These are phyloP conservation scores for Antitype chi DNA, from an alignment of 2,888 invertebrate species.

Conservation along the genomic window DNA sequence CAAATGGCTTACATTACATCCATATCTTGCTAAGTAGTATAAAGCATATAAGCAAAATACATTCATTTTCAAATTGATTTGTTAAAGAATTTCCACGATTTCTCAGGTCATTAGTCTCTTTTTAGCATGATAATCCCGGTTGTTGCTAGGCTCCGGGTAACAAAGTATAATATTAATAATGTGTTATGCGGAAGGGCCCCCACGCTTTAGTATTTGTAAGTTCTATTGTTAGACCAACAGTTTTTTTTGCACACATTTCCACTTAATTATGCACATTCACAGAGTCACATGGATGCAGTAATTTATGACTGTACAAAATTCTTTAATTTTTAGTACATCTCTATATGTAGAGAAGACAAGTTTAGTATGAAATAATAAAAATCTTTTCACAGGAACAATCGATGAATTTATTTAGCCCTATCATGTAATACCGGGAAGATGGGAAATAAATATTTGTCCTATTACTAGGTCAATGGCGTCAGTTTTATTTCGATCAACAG, in stretches of 20 bases:
- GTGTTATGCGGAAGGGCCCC: slow-evolving; percentile 20
- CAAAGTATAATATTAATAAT: slow-evolving; percentile 38
- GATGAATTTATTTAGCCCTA: slow-evolving; percentile 10
- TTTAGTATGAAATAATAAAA: neutral
- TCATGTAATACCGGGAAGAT: slow-evolving; percentile 35
- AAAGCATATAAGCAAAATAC: slow-evolving; percentile 1
- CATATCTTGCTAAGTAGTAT: slow-evolving; percentile 3
- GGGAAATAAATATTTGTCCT: slow-evolving; percentile 38
- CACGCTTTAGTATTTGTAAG: slow-evolving; percentile 6
- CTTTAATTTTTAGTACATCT: neutral
- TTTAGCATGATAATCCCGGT: neutral
- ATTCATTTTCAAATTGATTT: slow-evolving; percentile 26
- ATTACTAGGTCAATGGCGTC: slow-evolving; percentile 61
- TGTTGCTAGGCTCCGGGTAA: neutral
- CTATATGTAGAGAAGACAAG: neutral
- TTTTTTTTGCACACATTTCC: slow-evolving; percentile 2
- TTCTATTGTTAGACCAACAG: slow-evolving; percentile 34
- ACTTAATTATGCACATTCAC: neutral
- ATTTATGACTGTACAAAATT: neutral
- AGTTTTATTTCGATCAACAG: slow-evolving; percentile 58
- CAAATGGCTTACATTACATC: slow-evolving; percentile 21
- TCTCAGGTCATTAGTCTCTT: slow-evolving; percentile 20
- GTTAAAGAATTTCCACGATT: neutral
- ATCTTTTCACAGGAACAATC: neutral
- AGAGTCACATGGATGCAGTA: neutral